These are phyloP conservation scores for Tachysurus fulvidraco DNA, from an alignment of 2,113 vertebrate genomes.

Conservation along the genomic window DNA sequence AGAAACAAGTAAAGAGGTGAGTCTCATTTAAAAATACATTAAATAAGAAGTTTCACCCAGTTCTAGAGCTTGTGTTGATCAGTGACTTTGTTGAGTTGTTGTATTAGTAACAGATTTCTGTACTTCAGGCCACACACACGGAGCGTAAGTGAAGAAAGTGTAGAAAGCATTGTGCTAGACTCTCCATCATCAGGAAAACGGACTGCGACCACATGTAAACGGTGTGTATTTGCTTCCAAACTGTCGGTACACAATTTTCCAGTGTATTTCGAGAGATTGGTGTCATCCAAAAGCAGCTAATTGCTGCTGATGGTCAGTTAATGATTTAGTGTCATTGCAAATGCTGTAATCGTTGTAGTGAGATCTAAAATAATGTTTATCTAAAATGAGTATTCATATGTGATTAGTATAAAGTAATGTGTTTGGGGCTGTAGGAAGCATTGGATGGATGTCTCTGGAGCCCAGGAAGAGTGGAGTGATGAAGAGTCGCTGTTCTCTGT, in stretches of 20 bases:
- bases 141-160: neutral
- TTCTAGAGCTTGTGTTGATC: neutral
- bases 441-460: neutral
- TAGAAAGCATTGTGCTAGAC: neutral
- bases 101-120: neutral
- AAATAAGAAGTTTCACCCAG: neutral
- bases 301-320: neutral
- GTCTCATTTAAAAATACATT: neutral
- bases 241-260: too few relatives aligned
- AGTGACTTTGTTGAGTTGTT: neutral
- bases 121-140: neutral
- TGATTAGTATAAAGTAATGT: constrained; percentile 2
- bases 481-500: constrained; percentile 34
- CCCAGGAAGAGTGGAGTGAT: constrained; percentile 62
- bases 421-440: neutral
- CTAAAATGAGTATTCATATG: neutral
- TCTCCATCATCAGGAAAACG: constrained; percentile 11
- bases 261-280: neutral
- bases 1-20: neutral
- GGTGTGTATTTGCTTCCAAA: neutral
- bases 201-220: neutral
- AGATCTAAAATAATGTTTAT: neutral
- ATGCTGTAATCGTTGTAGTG: neutral
- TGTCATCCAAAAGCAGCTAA: neutral
- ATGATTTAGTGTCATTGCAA: neutral